These are phyloP conservation scores for Lasiurus cinereus DNA, from an alignment of 2,113 vertebrate species.

Conservation along the genomic window DNA sequence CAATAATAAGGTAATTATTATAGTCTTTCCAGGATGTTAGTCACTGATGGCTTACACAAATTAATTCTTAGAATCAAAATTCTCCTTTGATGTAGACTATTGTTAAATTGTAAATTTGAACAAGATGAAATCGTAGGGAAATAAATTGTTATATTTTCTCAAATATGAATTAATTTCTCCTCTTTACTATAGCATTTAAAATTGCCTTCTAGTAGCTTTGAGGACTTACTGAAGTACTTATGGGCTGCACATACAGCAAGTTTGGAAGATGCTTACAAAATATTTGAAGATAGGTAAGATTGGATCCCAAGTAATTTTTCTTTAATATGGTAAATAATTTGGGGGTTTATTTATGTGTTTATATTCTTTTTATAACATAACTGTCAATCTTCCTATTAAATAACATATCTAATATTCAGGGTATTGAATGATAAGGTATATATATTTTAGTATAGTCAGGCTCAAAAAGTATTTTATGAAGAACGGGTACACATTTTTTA, in stretches of 20 bases:
- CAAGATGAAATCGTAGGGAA: not conserved
- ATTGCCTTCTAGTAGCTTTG: constrained; percentile 70
- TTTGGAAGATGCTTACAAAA: not conserved
- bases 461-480: not conserved
- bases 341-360: not conserved
- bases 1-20: not conserved
- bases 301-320: not conserved
- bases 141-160: not conserved
- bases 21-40: not conserved
- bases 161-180: not conserved
- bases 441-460: not conserved
- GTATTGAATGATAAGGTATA: not conserved
- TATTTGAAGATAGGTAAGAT: constrained; percentile 84
- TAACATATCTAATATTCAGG: not conserved
- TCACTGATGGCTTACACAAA: not conserved
- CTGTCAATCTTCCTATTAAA: not conserved
- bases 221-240: constrained; percentile 78
- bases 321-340: not conserved
- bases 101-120: not conserved
- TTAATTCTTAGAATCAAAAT: not conserved
- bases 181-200: constrained; percentile 35
- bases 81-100: not conserved
- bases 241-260: constrained; percentile 84
- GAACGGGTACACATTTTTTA: not conserved
- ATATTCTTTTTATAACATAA: not conserved